These are phyloP conservation scores for Apamea epomidion DNA, from an alignment of 2,888 invertebrate genomes.

Conservation along the genomic window DNA sequence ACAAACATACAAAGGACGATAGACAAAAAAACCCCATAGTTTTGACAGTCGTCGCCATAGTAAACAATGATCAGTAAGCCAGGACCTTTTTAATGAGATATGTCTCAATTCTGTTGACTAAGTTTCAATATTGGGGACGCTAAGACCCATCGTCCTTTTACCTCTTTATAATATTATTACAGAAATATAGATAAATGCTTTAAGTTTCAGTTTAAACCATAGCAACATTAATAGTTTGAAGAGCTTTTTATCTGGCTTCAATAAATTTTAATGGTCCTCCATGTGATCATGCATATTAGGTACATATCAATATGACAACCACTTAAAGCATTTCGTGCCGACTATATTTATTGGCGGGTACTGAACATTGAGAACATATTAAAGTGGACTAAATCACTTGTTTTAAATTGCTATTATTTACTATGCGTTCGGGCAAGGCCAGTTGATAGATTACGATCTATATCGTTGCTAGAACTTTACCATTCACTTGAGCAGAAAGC, in stretches of 20 bases:
- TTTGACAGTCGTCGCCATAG: no score
- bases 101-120: no score
- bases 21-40: no score
- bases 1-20: no score
- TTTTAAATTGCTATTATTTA: slow-evolving; percentile 69
- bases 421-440: slow-evolving; percentile 68
- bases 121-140: no score
- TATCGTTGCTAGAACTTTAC: slow-evolving; percentile 38
- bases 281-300: slow-evolving; percentile 22
- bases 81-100: no score
- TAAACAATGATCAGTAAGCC: no score
- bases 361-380: slow-evolving; percentile 59
- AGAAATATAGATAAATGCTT: background rate
- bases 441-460: slow-evolving; percentile 64
- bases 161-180: no score
- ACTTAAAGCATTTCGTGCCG: slow-evolving; percentile 58
- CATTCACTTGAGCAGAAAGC: slow-evolving; percentile 63
- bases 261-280: slow-evolving; percentile 37
- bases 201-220: background rate
- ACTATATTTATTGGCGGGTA: slow-evolving; percentile 58
- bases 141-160: no score
- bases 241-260: slow-evolving; percentile 39
- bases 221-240: slow-evolving; percentile 18
- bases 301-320: slow-evolving; percentile 50
- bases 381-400: slow-evolving; percentile 61